Evolutionary conservation across 1,140 invertebrate genomes (phyloP).

Genomic region (Zaprionus vittiger): DNA sequence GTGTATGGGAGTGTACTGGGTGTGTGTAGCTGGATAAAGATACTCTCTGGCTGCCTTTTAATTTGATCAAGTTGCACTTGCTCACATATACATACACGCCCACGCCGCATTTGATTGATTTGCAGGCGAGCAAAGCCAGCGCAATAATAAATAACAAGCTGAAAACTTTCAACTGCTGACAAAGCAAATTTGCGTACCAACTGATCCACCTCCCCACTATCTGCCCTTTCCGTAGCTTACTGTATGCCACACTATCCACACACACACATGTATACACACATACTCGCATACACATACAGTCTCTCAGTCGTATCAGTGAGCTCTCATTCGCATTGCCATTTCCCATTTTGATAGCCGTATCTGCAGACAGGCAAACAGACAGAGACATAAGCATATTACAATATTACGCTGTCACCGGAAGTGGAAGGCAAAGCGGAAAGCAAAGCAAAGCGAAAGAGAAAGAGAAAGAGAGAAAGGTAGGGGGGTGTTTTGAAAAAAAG

Average conservation of each 20-base stretch:
- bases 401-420: slow-evolving; percentile 82
- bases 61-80: slow-evolving; percentile 68
- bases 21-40: slow-evolving; percentile 42
- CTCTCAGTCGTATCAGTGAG: slow-evolving; percentile 17
- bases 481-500: slow-evolving; percentile 28
- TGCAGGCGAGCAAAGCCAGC: slow-evolving; percentile 53
- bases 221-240: not conserved
- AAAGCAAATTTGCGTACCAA: slow-evolving; percentile 51
- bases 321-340: slow-evolving; percentile 45
- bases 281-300: not conserved
- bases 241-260: not conserved
- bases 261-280: not conserved
- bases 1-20: slow-evolving; percentile 17
- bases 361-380: slow-evolving; percentile 61
- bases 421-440: slow-evolving; percentile 47
- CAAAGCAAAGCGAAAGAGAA: slow-evolving; percentile 7
- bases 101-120: slow-evolving; percentile 71
- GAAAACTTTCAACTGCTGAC: slow-evolving; percentile 56
- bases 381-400: slow-evolving; percentile 82
- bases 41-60: slow-evolving; percentile 67
- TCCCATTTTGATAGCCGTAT: slow-evolving; percentile 42
- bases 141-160: slow-evolving; percentile 80
- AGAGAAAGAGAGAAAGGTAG: slow-evolving; percentile 12
- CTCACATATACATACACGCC: not conserved
- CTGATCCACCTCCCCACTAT: not conserved